Conservation (phyloP, 2,113 vertebrate species). For the Triplophysa tibetana region DNA sequence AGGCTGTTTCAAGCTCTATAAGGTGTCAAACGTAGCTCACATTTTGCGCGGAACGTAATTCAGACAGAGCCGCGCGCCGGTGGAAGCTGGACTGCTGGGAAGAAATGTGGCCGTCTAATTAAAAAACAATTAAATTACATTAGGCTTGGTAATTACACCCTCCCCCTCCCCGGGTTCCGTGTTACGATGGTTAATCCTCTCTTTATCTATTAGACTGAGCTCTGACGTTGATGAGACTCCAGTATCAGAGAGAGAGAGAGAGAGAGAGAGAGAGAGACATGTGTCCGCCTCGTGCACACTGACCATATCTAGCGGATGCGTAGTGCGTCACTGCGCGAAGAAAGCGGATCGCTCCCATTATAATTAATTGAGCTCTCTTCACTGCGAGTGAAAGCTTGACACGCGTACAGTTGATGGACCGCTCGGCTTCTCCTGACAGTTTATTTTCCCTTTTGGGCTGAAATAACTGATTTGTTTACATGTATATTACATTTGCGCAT, state of each 20-base stretch:
- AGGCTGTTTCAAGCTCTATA: neutral
- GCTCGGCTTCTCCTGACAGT: too few relatives aligned
- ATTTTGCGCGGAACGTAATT: constrained; percentile 11
- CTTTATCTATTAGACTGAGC: constrained; percentile 61
- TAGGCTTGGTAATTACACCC: constrained; percentile 60
- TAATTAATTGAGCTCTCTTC: constrained; percentile 9
- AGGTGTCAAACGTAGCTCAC: constrained; percentile 4
- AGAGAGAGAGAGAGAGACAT: constrained; percentile 21
- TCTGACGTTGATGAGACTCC: constrained; percentile 57
- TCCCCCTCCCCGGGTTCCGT: constrained; percentile 50
- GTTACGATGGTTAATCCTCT: constrained; percentile 59
- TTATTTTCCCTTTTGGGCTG: too few relatives aligned
- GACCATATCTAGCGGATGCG: neutral
- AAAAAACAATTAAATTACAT: constrained; percentile 68
- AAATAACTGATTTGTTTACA: too few relatives aligned
- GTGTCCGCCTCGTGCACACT: neutral
- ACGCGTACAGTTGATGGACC: too few relatives aligned
- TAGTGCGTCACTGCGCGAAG: too few relatives aligned
- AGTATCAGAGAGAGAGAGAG: constrained; percentile 33
- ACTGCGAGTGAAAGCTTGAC: constrained; percentile 36
- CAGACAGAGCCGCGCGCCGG: neutral
- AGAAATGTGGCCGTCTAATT: constrained; percentile 55
- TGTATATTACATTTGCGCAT: too few relatives aligned
- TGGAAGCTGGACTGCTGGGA: constrained; percentile 45
- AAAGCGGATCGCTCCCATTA: too few relatives aligned